Conservation (phyloP, 2,113 vertebrate species). For the Glareola pratincola region DNA sequence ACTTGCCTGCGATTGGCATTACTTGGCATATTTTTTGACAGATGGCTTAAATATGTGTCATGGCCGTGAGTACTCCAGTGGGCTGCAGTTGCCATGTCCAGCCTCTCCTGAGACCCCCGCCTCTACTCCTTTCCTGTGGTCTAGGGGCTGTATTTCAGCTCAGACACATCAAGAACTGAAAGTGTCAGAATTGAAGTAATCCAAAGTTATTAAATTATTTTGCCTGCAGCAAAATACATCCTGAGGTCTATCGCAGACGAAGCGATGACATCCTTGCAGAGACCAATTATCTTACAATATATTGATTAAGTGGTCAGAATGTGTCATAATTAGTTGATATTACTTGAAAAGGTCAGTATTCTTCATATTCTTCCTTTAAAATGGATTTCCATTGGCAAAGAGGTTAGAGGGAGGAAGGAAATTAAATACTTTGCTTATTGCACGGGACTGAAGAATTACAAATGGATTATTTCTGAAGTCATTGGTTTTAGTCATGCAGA, state of each 20-base stretch:
- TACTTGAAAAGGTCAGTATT: not conserved
- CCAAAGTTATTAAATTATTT: not conserved
- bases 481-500: not conserved
- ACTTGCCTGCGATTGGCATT: not conserved
- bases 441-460: not conserved
- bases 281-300: not conserved
- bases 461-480: not conserved
- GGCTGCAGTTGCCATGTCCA: not conserved
- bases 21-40: not conserved
- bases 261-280: not conserved
- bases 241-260: not conserved
- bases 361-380: not conserved
- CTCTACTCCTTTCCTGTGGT: accelerated
- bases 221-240: not conserved
- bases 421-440: not conserved
- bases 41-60: not conserved
- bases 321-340: not conserved
- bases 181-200: not conserved
- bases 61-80: not conserved
- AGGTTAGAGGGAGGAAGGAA: not conserved
- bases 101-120: not conserved
- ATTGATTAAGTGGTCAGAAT: not conserved
- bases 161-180: not conserved
- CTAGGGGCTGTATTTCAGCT: not conserved
- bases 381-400: not conserved